Conservation (phyloP, 2,113 vertebrate genomes). For the Zonotrichia leucophrys region DNA sequence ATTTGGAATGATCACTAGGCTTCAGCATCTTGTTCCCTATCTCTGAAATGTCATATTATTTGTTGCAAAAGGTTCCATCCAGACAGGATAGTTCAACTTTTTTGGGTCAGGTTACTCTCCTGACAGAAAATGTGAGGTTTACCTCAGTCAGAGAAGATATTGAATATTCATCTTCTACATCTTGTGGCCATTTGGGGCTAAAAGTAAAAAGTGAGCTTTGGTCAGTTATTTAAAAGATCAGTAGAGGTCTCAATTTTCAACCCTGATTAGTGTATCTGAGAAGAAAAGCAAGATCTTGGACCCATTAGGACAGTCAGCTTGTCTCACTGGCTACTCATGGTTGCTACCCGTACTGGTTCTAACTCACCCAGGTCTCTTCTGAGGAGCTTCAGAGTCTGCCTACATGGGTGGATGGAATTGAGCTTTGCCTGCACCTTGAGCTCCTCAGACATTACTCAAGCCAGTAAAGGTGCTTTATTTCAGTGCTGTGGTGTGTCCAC, state of each 20-base stretch:
- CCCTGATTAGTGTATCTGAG: background rate
- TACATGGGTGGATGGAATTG: rapidly evolving
- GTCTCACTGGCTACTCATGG: background rate
- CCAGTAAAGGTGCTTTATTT: background rate
- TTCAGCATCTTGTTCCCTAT: background rate
- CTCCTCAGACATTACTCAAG: background rate
- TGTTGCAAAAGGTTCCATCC: background rate
- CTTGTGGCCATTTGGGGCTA: background rate
- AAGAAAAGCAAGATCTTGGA: background rate
- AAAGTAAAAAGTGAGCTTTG: background rate
- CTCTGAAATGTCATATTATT: background rate
- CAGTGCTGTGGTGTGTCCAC: background rate
- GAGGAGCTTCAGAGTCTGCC: background rate
- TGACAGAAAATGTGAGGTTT: background rate
- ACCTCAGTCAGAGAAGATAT: background rate
- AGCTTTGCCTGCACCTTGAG: background rate
- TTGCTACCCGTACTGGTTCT: background rate
- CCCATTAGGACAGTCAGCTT: background rate
- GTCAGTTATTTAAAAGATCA: background rate
- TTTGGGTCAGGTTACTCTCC: background rate
- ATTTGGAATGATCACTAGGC: background rate
- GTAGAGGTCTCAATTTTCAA: background rate
- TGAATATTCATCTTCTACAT: background rate
- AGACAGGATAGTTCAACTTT: background rate
- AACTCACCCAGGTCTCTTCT: background rate